Conservation (phyloP, 2,888 invertebrate species). For the Frankliniella intonsa region DNA sequence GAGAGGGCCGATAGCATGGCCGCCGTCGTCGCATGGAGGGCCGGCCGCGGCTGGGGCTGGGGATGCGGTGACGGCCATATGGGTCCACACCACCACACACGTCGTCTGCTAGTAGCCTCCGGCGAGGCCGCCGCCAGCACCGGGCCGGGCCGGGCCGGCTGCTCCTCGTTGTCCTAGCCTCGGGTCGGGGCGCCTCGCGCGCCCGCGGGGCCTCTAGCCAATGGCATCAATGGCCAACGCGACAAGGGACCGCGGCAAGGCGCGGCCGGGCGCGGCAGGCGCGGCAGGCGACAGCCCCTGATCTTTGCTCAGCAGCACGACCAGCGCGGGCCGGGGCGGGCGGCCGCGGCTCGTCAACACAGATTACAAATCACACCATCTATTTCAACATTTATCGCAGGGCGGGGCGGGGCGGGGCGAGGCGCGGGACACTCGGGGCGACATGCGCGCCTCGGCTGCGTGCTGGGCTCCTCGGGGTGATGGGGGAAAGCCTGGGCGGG, state of each 20-base stretch:
- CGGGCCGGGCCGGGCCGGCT: neutral
- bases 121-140: neutral
- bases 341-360: neutral
- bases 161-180: neutral
- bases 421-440: neutral
- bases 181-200: no score
- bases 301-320: neutral
- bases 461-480: no score
- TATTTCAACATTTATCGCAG: conserved; percentile 17
- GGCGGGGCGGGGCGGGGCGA: neutral
- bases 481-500: no score
- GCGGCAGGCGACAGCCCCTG: neutral
- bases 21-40: no score
- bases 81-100: neutral
- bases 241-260: neutral
- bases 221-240: conserved; percentile 20
- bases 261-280: neutral
- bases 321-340: neutral
- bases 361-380: conserved; percentile 23
- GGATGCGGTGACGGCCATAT: neutral
- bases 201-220: neutral
- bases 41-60: neutral
- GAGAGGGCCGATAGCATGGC: neutral
- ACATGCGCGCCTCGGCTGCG: neutral
- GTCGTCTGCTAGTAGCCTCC: neutral